Evolutionary conservation across 2,888 invertebrate species (phyloP).

Genomic region (Cosmopolites sordidus): DNA sequence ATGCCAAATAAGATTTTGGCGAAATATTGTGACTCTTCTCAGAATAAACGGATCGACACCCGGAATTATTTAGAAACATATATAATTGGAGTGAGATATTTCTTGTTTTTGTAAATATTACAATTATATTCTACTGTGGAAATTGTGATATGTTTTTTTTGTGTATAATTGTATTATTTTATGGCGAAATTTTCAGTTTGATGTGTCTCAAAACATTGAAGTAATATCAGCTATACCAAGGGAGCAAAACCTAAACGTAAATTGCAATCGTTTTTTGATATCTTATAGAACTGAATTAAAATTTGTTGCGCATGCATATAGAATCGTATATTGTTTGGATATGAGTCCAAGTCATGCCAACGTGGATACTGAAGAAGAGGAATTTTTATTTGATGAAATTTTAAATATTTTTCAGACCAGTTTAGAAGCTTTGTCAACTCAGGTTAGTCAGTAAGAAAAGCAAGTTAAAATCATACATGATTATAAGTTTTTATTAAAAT

Average conservation of each 20-base stretch:
- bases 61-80: too few species aligned
- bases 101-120: too few species aligned
- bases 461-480: too few species aligned
- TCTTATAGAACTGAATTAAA: constrained; percentile 58
- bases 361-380: constrained; percentile 60
- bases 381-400: constrained; percentile 60
- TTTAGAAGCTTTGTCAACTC: constrained; percentile 54
- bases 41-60: too few species aligned
- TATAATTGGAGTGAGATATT: too few species aligned
- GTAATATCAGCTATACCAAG: constrained; percentile 61
- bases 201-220: constrained; percentile 56
- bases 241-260: constrained; percentile 45
- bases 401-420: constrained; percentile 54
- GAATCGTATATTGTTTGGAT: constrained; percentile 71
- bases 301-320: constrained; percentile 66
- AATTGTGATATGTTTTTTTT: too few species aligned
- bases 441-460: too few species aligned
- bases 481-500: too few species aligned
- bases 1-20: too few species aligned
- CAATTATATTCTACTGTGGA: too few species aligned
- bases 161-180: too few species aligned
- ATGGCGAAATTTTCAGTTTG: constrained; percentile 40
- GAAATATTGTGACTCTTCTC: too few species aligned
- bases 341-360: constrained; percentile 72
- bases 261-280: constrained; percentile 52